Evolutionary conservation across 2,113 vertebrate genomes (phyloP).

Genomic region (Pygoscelis adeliae): DNA sequence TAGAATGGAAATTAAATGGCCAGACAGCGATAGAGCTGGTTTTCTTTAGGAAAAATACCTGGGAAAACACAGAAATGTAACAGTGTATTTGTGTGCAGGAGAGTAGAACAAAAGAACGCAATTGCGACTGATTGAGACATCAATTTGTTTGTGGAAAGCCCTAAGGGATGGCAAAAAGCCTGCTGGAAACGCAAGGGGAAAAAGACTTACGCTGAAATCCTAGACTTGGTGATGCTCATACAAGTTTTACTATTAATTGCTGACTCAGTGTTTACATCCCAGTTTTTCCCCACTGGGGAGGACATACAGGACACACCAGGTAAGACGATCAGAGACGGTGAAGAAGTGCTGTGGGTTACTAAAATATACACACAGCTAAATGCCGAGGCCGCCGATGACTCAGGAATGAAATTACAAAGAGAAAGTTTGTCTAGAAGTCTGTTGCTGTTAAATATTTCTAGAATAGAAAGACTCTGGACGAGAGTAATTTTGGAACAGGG

Average conservation of each 20-base stretch:
- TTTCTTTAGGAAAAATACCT: not conserved
- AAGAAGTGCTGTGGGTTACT: not conserved
- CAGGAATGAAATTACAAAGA: not conserved
- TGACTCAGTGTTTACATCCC: not conserved
- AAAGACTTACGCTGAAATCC: not conserved
- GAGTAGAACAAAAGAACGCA: not conserved
- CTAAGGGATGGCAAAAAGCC: conserved; percentile 2
- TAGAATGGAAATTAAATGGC: not conserved
- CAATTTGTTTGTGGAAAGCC: not conserved
- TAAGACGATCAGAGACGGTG: fast-evolving
- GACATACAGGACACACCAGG: not conserved
- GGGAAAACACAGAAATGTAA: not conserved
- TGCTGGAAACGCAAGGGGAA: not conserved
- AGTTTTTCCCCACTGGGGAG: not conserved
- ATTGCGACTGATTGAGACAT: not conserved
- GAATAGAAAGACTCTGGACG: not conserved
- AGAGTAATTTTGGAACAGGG: not conserved
- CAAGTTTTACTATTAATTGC: not conserved
- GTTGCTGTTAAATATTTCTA: not conserved
- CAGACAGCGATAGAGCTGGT: fast-evolving
- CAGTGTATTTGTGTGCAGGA: not conserved
- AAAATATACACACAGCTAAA: not conserved
- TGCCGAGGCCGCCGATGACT: fast-evolving
- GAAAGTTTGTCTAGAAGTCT: not conserved
- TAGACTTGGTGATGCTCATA: not conserved